Percentiles rank a stretch among this genome's conserved stretches.
Conservation (phyloP, 1,140 invertebrate species). For the Cardiocondyla obscurior region DNA sequence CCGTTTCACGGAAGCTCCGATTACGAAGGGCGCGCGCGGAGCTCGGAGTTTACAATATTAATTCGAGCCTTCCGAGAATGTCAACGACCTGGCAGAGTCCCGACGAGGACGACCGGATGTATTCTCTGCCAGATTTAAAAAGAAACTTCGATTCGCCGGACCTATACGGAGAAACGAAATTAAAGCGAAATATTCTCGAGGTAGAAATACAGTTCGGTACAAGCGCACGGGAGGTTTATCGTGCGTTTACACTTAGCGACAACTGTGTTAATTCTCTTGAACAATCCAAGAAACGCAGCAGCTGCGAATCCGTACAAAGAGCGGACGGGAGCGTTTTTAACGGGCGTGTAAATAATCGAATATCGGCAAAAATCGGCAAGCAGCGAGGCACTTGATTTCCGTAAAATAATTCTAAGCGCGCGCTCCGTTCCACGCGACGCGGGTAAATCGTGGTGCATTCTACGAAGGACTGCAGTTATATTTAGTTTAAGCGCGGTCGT, state of each 20-base stretch:
- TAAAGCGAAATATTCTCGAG: not conserved
- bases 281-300: not conserved
- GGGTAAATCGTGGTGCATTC: constrained; percentile 71
- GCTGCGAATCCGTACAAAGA: not conserved
- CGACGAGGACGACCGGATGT: constrained; percentile 22
- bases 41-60: constrained; percentile 39
- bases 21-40: not conserved
- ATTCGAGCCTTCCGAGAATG: constrained; percentile 49
- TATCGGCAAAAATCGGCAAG: not conserved
- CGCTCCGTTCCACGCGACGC: constrained; percentile 38
- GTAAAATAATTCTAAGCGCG: constrained; percentile 49
- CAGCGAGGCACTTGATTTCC: constrained; percentile 19
- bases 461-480: constrained; percentile 77
- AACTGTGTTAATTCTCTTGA: not conserved
- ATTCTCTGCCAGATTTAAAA: constrained; percentile 11
- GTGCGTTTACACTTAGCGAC: not conserved
- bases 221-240: not conserved
- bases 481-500: constrained; percentile 80
- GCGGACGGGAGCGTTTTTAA: constrained; percentile 1
- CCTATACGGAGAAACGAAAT: not conserved
- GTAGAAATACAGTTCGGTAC: not conserved
- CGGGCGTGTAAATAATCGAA: not conserved
- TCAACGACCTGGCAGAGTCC: constrained; percentile 28
- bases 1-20: not conserved
- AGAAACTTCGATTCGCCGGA: not conserved